Evolutionary conservation across 2,797 vertebrate genomes (phyloP), one percentile per base, ranked within the genome.

Genomic region (Staurois parvus): DNA sequence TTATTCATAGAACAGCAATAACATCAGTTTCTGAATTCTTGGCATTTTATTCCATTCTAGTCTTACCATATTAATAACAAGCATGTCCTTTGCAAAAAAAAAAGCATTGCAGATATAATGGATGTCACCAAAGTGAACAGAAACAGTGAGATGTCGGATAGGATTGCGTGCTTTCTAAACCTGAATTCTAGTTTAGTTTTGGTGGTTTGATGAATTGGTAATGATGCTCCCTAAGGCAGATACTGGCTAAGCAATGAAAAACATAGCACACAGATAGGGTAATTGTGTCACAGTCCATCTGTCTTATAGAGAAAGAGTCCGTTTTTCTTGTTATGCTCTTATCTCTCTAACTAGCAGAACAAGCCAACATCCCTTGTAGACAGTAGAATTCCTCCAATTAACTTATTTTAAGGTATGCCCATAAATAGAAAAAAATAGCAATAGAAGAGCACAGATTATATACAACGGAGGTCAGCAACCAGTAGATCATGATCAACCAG

Each of bases 191-290:
- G 59, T 40, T 64, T 40, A 13, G 42, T 68, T 68, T 34, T 40
- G 40, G 15, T 67, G 76, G 37, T 30, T 29, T 56, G 56, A 64
- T 64, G 5, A 66, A 79, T 67, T 68, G 24, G 76, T 45, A 28
- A n/a, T 42, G 34, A 66, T 29, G 76, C 59, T 78, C 64, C 34
- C 32, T 34, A 79, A n/a, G 62, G 76, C 62, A 52, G 42, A 64
- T 21, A n/a, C 32, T 79, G 32, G 32, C 68, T 70, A 17, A 70
- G 24, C 68, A 37, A 70, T 70, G 68, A 37, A 70, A 70, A 7
- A 72, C 37, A 37, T n/a, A 70, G 17, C 68, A 70, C 19, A 70
- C 24, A 34, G 8, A 70, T 6, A 40, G 21, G 69, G 34, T 42
- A 72, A 72, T 72, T 72, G 34, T 72, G 69, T 72, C 19, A 72